These are phyloP conservation scores for Drosophila neoperkinsi DNA, from an alignment of 2,888 invertebrate genomes.

Conservation along the genomic window DNA sequence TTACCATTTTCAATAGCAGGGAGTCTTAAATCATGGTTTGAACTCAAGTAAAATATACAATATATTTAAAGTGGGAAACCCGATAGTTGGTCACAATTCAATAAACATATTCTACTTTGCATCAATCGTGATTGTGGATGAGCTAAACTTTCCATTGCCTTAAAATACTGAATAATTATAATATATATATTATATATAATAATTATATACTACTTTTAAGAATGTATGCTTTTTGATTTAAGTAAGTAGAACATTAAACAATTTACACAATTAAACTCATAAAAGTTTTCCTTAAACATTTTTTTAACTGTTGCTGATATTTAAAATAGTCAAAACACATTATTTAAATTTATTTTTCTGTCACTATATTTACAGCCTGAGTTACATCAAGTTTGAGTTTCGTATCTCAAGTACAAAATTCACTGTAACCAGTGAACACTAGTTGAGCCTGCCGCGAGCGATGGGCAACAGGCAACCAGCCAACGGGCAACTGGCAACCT, in stretches of 20 bases:
- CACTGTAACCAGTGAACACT: background rate
- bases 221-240: background rate
- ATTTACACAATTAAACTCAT: background rate
- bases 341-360: background rate
- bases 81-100: background rate
- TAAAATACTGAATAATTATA: background rate
- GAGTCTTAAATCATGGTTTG: background rate
- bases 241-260: background rate
- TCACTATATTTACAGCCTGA: background rate
- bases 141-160: background rate
- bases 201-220: background rate
- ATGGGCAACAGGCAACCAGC: background rate
- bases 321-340: background rate
- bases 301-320: background rate
- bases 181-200: too few relatives aligned
- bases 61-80: background rate
- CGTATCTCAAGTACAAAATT: background rate
- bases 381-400: background rate
- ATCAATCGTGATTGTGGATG: background rate
- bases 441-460: background rate
- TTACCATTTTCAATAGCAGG: background rate
- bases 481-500: slow-evolving; percentile 1
- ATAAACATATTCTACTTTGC: background rate
- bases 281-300: background rate
- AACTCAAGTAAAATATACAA: background rate